Percentiles rank a stretch among this genome's conserved stretches.
Conservation (phyloP, 2,797 vertebrate species). For the Amphiprion clarkii region DNA sequence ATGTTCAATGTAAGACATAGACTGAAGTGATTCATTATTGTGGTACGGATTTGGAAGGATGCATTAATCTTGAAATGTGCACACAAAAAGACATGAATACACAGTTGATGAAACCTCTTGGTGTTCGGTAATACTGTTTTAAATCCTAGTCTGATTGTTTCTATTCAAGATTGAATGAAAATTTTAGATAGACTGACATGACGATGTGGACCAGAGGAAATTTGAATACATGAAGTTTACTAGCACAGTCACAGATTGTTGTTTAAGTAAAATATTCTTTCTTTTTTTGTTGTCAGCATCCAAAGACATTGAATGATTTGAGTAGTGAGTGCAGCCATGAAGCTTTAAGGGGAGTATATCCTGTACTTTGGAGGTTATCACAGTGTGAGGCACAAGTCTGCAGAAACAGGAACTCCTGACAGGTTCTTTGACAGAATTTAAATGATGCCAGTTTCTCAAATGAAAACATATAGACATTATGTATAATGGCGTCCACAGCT, state of each 20-base stretch:
- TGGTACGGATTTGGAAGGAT: slow-evolving; percentile 5
- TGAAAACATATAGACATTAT: background rate
- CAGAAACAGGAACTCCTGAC: background rate
- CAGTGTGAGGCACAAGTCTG: background rate
- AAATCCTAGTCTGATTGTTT: background rate
- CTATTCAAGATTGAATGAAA: background rate
- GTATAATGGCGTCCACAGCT: no score
- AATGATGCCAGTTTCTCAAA: background rate
- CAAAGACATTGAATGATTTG: background rate
- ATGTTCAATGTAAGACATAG: no score
- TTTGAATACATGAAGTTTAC: background rate
- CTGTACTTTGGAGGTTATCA: background rate
- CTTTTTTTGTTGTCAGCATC: background rate
- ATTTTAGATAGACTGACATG: background rate
- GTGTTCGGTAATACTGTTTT: no score
- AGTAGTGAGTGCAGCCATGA: no score
- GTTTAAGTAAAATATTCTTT: background rate
- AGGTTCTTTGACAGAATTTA: background rate
- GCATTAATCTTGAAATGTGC: background rate
- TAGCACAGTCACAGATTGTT: background rate
- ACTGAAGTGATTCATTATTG: no score
- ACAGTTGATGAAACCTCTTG: background rate
- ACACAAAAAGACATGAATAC: background rate
- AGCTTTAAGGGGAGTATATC: background rate
- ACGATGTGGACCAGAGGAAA: background rate